Conservation (phyloP, 2,113 vertebrate genomes). For the Oncorhynchus kisutch region DNA sequence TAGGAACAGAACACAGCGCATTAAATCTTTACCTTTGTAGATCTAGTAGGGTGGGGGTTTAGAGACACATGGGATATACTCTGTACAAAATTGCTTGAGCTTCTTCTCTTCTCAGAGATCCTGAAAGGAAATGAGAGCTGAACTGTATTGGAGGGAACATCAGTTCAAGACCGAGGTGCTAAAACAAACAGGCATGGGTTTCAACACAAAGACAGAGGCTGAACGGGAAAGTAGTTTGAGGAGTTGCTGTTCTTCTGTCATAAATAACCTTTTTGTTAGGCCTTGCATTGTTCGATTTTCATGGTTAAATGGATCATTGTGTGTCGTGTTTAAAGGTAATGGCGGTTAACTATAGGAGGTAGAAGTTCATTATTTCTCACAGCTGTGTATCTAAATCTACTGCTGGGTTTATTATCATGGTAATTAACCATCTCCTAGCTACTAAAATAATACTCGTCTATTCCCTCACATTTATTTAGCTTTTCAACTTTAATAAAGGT, state of each 20-base stretch:
- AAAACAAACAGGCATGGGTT: conserved; percentile 54
- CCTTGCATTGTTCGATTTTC: conserved; percentile 41
- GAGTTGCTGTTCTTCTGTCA: conserved; percentile 35
- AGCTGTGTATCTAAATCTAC: neutral
- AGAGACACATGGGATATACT: neutral
- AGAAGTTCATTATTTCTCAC: conserved; percentile 23
- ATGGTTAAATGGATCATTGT: conserved; percentile 48
- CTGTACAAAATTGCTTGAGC: neutral
- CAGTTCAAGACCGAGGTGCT: conserved; percentile 19
- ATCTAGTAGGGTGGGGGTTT: neutral
- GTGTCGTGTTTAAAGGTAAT: conserved; percentile 32
- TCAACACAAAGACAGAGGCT: conserved; percentile 40
- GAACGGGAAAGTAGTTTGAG: conserved; percentile 26
- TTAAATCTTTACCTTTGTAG: neutral
- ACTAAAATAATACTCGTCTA: no score
- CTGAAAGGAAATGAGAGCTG: conserved; percentile 18
- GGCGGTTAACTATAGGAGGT: conserved; percentile 30
- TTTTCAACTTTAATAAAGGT: no score
- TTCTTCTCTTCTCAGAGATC: conserved; percentile 25
- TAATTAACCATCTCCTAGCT: neutral
- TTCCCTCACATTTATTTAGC: no score
- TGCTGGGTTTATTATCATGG: conserved; percentile 33
- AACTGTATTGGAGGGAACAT: conserved; percentile 6
- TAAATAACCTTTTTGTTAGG: conserved; percentile 55
- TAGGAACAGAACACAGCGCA: no score